phyloP scores from a whole-genome alignment of 2,888 invertebrate species.

The Lucinisca nassula region DNA sequence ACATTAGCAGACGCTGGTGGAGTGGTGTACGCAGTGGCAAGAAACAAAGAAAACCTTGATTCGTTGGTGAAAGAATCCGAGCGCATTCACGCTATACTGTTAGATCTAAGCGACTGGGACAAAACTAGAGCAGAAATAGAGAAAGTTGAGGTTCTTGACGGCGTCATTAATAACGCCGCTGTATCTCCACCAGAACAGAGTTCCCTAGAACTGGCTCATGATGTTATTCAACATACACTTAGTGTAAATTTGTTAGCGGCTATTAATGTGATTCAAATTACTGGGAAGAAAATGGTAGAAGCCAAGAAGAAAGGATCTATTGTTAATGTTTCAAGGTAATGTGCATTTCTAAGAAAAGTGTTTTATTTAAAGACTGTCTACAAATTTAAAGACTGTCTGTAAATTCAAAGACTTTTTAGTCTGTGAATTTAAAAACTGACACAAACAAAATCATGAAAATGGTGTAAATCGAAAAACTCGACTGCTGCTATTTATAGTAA shows the following conservation, averaged over 20 bases:
- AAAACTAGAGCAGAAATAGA: constrained; percentile 19
- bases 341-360: no score
- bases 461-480: no score
- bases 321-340: constrained; percentile 30
- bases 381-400: no score
- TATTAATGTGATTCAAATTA: constrained; percentile 30
- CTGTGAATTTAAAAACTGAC: no score
- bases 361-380: no score
- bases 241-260: constrained; percentile 23
- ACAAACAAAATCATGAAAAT: no score
- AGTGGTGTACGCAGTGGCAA: constrained; percentile 21
- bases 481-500: no score
- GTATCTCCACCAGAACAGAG: constrained; percentile 85
- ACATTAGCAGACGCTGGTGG: constrained; percentile 5
- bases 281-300: constrained; percentile 19
- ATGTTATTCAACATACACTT: constrained; percentile 88
- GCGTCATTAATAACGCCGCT: constrained; percentile 30
- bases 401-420: no score
- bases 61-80: background rate
- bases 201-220: constrained; percentile 11
- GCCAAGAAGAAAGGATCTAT: constrained; percentile 16
- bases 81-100: background rate
- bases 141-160: constrained; percentile 15
- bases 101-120: constrained; percentile 37
- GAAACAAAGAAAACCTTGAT: constrained; percentile 14